These are phyloP conservation scores for Vimba vimba DNA, from an alignment of 2,113 vertebrate species.

Conservation along the genomic window DNA sequence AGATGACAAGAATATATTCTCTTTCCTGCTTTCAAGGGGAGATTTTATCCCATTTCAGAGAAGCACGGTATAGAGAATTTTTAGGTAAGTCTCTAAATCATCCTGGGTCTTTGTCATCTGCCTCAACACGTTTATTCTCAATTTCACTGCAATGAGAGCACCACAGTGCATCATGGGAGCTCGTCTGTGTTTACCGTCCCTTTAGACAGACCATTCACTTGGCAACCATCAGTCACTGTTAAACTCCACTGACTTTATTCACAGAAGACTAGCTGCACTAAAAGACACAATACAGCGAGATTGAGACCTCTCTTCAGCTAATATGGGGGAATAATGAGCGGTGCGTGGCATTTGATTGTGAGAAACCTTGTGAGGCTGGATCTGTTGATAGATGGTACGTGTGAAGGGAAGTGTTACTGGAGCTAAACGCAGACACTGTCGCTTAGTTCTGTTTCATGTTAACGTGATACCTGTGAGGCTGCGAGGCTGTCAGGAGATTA, in stretches of 20 bases:
- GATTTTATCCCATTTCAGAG: slow-evolving; percentile 1
- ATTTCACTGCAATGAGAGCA: neutral
- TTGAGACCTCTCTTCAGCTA: neutral
- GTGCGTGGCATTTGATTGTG: neutral
- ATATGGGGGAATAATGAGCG: neutral
- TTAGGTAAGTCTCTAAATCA: slow-evolving; percentile 13
- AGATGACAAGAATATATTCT: neutral
- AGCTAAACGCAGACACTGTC: neutral
- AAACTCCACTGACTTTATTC: slow-evolving; percentile 4
- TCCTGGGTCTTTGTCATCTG: neutral
- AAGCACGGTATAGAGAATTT: neutral
- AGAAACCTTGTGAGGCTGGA: neutral
- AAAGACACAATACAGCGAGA: slow-evolving; percentile 16
- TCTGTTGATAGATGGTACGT: slow-evolving; percentile 14
- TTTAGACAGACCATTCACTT: slow-evolving; percentile 27
- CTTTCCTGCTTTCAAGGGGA: neutral
- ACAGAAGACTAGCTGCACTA: slow-evolving; percentile 8
- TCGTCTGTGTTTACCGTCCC: neutral
- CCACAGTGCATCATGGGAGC: neutral
- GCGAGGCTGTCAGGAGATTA: slow-evolving; percentile 4
- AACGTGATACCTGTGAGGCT: slow-evolving; percentile 8
- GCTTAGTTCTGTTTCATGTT: neutral
- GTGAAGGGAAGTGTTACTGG: neutral
- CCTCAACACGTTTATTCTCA: slow-evolving; percentile 15
- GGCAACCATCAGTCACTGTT: slow-evolving; percentile 31